Evolutionary conservation across 1,140 invertebrate genomes (phyloP), one percentile per base, ranked within the genome.

Genomic region (Papilio aristodemus): DNA sequence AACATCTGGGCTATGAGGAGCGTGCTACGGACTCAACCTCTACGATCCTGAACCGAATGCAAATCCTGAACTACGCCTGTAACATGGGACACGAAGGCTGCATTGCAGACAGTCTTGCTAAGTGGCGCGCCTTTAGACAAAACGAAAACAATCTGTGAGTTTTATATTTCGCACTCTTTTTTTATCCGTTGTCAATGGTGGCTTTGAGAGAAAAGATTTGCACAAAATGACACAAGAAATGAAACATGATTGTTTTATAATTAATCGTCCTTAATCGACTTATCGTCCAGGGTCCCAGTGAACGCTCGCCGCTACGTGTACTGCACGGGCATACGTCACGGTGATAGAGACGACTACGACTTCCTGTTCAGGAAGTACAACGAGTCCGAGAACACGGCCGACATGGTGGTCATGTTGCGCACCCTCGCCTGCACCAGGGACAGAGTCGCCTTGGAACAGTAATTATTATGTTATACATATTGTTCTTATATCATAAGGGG

Each of bases 351-450:
- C 2, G 93, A 94, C 74, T 95, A 93, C 91, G 60, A 93, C 1
- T 94, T 93, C 68, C 79, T 94, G 11, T 93, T 91, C 78, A 68
- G 92, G 4, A 84, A 85, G 37, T 94, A 94, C 73, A 84, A 87
- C 54, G 72, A 82, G 0, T 91, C 92, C 0, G 85, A 92, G 38
- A 92, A 93, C 67, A 91, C 92, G 0, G 92, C 93, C 0, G 93
- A 95, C 67, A 93, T 94, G 85, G 91, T 93, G 11, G 87, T 93
- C n/a, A 93, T 94, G n/a, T 81, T 95, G 0, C 82, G 91, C 0
- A 90, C 93, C 1, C 87, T 95, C 0, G 93, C 92, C 1, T 94
- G 94, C 76, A 92, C 93, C 4, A 91, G 68, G 39, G 82, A 93
- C 39, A 70, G 79, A 4, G 73, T 78, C 32, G 78, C 87, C 1